Conservation (phyloP, 2,888 invertebrate genomes). For the Brassicogethes aeneus region DNA sequence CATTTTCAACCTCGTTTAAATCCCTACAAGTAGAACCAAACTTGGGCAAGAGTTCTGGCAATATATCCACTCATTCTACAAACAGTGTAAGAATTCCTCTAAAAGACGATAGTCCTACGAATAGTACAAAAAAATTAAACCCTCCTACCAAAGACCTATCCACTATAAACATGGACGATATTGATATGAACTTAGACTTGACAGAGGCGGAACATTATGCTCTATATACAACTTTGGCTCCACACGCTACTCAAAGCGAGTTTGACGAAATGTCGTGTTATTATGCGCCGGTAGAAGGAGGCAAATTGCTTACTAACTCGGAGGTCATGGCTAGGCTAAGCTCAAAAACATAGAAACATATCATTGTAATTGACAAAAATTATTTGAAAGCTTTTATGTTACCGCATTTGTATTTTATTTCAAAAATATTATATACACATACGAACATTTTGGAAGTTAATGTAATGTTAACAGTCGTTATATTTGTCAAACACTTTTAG, state of each 20-base stretch:
- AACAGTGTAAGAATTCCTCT: slow-evolving; percentile 56
- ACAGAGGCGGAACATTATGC: slow-evolving; percentile 87
- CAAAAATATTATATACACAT: no score
- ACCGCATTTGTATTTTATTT: no score
- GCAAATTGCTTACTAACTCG: slow-evolving; percentile 49
- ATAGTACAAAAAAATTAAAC: slow-evolving; percentile 9
- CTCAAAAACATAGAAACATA: slow-evolving; percentile 19
- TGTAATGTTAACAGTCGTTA: no score
- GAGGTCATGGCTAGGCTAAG: slow-evolving; percentile 25
- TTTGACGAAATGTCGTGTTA: slow-evolving; percentile 84
- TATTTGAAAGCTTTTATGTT: no score
- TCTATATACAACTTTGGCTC: slow-evolving; percentile 76
- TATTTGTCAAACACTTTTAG: no score
- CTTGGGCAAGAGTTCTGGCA: slow-evolving; percentile 37
- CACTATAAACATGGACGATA: slow-evolving; percentile 19
- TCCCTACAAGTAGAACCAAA: slow-evolving; percentile 43
- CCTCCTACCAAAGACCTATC: slow-evolving; percentile 7
- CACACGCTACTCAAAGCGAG: slow-evolving; percentile 77
- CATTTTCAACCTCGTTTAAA: slow-evolving; percentile 28
- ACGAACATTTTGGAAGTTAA: no score
- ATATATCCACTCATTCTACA: slow-evolving; percentile 25
- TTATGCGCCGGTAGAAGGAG: slow-evolving; percentile 75
- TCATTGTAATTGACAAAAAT: neutral
- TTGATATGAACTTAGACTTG: slow-evolving; percentile 51
- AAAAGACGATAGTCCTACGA: slow-evolving; percentile 45